A percentile compares a stretch with the other conserved stretches of the same genome.
Evolutionary conservation across 2,888 invertebrate genomes (phyloP).

Genomic region (Patella caerulea): DNA sequence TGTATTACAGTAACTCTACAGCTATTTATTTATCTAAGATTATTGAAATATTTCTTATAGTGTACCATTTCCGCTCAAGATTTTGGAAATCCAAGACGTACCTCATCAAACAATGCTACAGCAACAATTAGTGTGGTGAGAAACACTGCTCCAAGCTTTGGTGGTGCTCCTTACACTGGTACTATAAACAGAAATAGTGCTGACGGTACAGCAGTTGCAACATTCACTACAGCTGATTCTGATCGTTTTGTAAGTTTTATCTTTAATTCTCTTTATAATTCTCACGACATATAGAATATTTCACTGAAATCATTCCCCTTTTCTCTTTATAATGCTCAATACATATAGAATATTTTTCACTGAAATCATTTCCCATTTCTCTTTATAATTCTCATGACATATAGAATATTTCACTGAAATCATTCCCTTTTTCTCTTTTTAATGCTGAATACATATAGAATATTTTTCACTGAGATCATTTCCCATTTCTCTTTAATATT

Average conservation of each 20-base stretch:
- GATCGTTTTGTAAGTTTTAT: constrained; percentile 30
- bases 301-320: not conserved
- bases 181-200: constrained; percentile 23
- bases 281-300: not conserved
- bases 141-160: constrained; percentile 54
- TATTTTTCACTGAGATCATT: too few relatives aligned
- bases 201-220: constrained; percentile 17
- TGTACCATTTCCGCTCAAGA: constrained; percentile 41
- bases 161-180: constrained; percentile 39
- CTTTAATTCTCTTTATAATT: not conserved
- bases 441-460: too few relatives aligned
- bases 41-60: constrained; percentile 26
- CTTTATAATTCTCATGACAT: not conserved
- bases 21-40: not conserved
- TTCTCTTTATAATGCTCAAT: too few relatives aligned
- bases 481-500: too few relatives aligned
- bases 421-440: not conserved
- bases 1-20: not conserved
- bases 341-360: not conserved
- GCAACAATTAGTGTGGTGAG: constrained; percentile 54
- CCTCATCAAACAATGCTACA: constrained; percentile 33
- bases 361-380: not conserved
- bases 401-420: not conserved
- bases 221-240: constrained; percentile 24
- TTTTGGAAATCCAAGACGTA: constrained; percentile 33